A percentile compares a stretch with the other conserved stretches of the same genome.
These are phyloP conservation scores for Caenorhabditis doughertyi DNA, from an alignment of 2,888 invertebrate species.

Conservation along the genomic window DNA sequence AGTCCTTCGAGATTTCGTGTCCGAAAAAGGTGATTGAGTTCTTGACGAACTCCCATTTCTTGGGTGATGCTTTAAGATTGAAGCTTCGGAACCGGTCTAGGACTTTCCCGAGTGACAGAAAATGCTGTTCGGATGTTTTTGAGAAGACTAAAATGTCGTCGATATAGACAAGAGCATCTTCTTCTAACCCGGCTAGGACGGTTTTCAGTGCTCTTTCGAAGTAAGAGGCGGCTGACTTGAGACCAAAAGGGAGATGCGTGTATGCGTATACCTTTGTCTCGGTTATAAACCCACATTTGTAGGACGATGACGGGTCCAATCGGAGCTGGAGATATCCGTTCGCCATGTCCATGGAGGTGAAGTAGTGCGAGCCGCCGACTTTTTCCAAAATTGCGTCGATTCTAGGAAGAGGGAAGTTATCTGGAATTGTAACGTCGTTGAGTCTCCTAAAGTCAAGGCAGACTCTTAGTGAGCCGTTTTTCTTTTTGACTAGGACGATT, in stretches of 20 bases:
- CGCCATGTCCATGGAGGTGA: constrained; percentile 58
- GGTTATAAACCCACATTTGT: constrained; percentile 49
- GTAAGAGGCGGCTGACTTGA: constrained; percentile 57
- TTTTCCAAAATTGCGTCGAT: constrained; percentile 63
- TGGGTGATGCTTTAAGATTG: constrained; percentile 57
- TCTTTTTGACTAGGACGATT: constrained; percentile 67
- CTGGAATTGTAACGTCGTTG: constrained; percentile 65
- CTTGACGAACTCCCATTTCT: constrained; percentile 58
- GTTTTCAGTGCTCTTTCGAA: constrained; percentile 33
- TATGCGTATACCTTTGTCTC: constrained; percentile 49
- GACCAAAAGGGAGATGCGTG: constrained; percentile 48
- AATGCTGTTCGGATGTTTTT: not conserved
- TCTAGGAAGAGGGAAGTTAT: constrained; percentile 66
- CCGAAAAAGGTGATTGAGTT: constrained; percentile 54
- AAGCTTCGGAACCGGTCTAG: constrained; percentile 50
- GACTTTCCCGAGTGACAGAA: constrained; percentile 36
- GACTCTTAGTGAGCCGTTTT: constrained; percentile 68
- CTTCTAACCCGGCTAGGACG: constrained; percentile 1
- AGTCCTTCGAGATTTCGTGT: constrained; percentile 39
- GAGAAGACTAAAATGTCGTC: not conserved
- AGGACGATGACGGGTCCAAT: constrained; percentile 5
- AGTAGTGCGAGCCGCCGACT: constrained; percentile 46
- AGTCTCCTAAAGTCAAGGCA: constrained; percentile 71
- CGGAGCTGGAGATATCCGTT: constrained; percentile 63
- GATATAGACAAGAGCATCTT: not conserved